Evolutionary conservation across 2,888 invertebrate species (phyloP), one percentile per base, ranked within the genome.

Genomic region (Drosophila cracens): DNA sequence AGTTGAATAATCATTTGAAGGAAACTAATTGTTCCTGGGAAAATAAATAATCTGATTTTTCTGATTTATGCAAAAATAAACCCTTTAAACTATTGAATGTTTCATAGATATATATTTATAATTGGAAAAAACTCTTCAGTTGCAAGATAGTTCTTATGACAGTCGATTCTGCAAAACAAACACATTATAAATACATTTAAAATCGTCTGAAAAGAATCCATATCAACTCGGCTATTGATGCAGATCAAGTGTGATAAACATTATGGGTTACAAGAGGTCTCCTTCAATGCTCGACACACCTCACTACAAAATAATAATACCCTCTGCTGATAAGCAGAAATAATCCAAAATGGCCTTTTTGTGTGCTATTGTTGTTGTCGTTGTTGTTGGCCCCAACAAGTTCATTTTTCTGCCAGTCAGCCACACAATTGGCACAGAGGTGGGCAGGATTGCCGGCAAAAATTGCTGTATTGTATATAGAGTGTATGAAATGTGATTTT

Each of bases 341-440:
- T 74, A 56, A 36, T 66, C 33, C 48, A 77, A 74, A 16, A 33
- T 33, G 33, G 33, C 33, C 33, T 33, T 33, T 33, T 29, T 65
- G 58, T 63, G 56, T 56, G 27, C 25, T n/a, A 8, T 56, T 56
- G 2, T 25, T 36, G 18, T 48, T 46, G 43, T 6, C 33, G 71
- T 49, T 67, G 25, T 25, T 48, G 56, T 56, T 63, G 64, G 69
- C 49, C 51, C 65, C 63, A 62, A 74, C 71, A 70, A 89, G 76
- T 79, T 79, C 51, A 83, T 76, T 87, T 86, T 87, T 79, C 76
- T 75, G 76, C 73, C 76, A 87, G 82, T 82, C 87, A 79, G 73
- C 67, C 66, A 59, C 76, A 84, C 74, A 85, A 85, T 77, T 69
- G 72, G 66, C 76, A 65, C 59, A 68, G 49, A 67, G 63, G 27